These are phyloP conservation scores for Coelinius sp. DNA, from an alignment of 2,888 invertebrate species.

Conservation along the genomic window DNA sequence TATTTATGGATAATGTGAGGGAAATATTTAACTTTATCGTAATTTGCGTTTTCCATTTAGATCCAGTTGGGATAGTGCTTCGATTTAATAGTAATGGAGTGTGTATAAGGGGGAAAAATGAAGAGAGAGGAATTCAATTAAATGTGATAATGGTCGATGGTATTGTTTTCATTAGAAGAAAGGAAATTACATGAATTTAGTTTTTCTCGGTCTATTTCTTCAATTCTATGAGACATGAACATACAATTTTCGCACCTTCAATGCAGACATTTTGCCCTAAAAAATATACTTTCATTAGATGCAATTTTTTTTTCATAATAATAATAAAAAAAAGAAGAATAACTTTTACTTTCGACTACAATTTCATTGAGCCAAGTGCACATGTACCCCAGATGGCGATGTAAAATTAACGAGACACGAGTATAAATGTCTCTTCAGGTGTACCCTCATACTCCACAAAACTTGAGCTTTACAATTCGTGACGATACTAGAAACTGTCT, in stretches of 20 bases:
- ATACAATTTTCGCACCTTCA: not conserved
- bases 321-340: not conserved
- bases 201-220: not conserved
- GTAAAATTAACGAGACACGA: slow-evolving; percentile 47
- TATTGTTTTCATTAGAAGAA: not conserved
- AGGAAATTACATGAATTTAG: not conserved
- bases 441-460: slow-evolving; percentile 15
- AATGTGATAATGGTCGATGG: not conserved
- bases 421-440: slow-evolving; percentile 39
- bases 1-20: slow-evolving; percentile 1
- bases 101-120: not conserved
- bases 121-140: slow-evolving; percentile 16
- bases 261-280: not conserved
- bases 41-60: slow-evolving; percentile 10
- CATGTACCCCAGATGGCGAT: slow-evolving; percentile 39
- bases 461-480: slow-evolving; percentile 25
- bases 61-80: slow-evolving; percentile 9
- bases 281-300: not conserved
- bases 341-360: not conserved
- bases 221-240: no score
- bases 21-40: not conserved
- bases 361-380: slow-evolving; percentile 10
- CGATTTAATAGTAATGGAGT: slow-evolving; percentile 3
- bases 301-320: not conserved
- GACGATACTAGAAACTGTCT: slow-evolving; percentile 21